A percentile compares a stretch with the other conserved stretches of the same genome.
Evolutionary conservation across 2,888 invertebrate genomes (phyloP).

Genomic region (Tillus elongatus): DNA sequence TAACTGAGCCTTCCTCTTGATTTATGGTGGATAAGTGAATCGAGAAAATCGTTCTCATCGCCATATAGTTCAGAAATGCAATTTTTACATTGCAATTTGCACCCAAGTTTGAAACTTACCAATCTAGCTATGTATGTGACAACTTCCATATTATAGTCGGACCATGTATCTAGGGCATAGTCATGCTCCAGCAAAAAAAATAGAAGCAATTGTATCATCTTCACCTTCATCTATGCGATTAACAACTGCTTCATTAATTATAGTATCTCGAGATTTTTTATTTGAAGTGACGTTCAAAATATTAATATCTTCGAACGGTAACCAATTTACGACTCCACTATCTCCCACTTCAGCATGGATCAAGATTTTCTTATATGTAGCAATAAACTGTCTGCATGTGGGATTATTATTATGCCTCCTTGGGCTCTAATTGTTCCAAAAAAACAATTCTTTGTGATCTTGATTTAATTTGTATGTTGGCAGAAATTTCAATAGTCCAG

Average conservation of each 20-base stretch:
- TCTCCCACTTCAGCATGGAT: conserved; percentile 14
- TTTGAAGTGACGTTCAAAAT: conserved; percentile 15
- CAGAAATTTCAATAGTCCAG: conserved; percentile 8
- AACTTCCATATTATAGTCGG: conserved; percentile 3
- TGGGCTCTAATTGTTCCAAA: conserved; percentile 11
- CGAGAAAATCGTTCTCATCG: neutral
- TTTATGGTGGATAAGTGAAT: neutral
- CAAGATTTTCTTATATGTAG: conserved; percentile 15
- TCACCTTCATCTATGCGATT: conserved; percentile 7
- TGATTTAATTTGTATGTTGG: conserved; percentile 10
- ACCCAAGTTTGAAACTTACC: conserved; percentile 7
- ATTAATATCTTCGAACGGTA: conserved; percentile 16
- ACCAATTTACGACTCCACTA: conserved; percentile 6
- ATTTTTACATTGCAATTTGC: conserved; percentile 7
- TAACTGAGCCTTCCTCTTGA: conserved; percentile 2
- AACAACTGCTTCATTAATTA: conserved; percentile 13
- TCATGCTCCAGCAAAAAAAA: neutral
- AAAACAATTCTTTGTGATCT: conserved; percentile 14
- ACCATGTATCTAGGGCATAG: conserved; percentile 3
- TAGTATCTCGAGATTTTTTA: conserved; percentile 15
- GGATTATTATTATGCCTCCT: conserved; percentile 9
- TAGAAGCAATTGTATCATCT: neutral
- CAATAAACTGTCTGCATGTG: conserved; percentile 14
- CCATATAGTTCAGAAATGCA: neutral
- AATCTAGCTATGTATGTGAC: conserved; percentile 6